Percentiles rank a stretch among this genome's conserved stretches.
These are phyloP conservation scores for Echinometra lucunter DNA, from an alignment of 53 echinoderm and acorn worm species.

Conservation along the genomic window DNA sequence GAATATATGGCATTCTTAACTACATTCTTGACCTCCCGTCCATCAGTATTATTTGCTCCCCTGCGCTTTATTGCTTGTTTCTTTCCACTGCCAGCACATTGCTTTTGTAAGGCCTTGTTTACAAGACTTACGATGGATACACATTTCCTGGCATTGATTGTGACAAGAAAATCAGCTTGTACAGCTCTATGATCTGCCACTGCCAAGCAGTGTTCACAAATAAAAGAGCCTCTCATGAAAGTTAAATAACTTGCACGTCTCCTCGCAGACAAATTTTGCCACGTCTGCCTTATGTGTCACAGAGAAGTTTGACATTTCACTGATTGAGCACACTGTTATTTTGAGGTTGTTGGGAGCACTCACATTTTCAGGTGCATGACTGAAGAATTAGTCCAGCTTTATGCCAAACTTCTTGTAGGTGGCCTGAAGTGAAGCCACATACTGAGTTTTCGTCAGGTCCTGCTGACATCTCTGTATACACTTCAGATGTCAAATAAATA, in stretches of 20 bases:
- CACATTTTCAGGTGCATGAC: not conserved
- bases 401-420: constrained; percentile 50
- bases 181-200: constrained; percentile 30
- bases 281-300: constrained; percentile 25
- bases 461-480: constrained; percentile 30
- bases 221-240: constrained; percentile 36
- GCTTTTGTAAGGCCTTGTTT: constrained; percentile 16
- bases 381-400: constrained; percentile 30
- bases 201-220: constrained; percentile 28
- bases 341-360: constrained; percentile 8
- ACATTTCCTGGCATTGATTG: constrained; percentile 32
- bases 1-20: not conserved
- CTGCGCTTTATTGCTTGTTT: constrained; percentile 8
- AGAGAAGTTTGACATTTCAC: not conserved
- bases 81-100: constrained; percentile 29
- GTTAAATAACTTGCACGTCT: constrained; percentile 22
- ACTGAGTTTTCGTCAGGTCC: constrained; percentile 19
- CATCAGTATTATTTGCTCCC: constrained; percentile 8
- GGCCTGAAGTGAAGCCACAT: constrained; percentile 49
- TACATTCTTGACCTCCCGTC: not conserved
- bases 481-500: not conserved
- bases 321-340: constrained; percentile 30
- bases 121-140: not conserved
- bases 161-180: constrained; percentile 17
- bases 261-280: constrained; percentile 43